Evolutionary conservation across 2,797 vertebrate species (phyloP).

Genomic region (Ceryle rudis): DNA sequence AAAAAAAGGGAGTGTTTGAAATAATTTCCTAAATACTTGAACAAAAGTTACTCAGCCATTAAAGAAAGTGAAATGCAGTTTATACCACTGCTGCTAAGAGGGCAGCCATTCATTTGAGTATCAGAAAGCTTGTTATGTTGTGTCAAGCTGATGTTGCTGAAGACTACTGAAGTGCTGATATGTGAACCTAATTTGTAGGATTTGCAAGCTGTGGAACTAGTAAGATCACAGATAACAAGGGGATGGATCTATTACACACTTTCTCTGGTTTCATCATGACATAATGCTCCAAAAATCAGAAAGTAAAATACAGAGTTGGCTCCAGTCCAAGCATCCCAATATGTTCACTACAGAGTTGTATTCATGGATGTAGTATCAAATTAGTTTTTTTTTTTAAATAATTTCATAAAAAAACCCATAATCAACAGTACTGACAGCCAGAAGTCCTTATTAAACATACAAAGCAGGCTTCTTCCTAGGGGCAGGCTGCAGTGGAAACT

Average conservation of each 20-base stretch:
- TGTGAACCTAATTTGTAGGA: constrained; percentile 72
- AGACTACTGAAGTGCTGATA: constrained; percentile 71
- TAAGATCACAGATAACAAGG: constrained; percentile 73
- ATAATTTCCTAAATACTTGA: neutral
- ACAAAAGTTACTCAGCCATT: neutral
- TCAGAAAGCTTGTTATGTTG: constrained; percentile 61
- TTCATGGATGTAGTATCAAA: neutral
- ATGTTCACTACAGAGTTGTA: constrained; percentile 13
- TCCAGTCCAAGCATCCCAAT: constrained; percentile 43
- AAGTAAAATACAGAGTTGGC: constrained; percentile 66
- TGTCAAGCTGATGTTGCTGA: constrained; percentile 57
- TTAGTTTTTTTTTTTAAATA: neutral
- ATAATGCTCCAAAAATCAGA: constrained; percentile 66
- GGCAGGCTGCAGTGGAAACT: neutral
- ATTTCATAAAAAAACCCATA: neutral
- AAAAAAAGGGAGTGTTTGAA: neutral
- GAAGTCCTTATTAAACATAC: neutral
- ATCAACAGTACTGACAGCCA: neutral
- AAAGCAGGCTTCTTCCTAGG: neutral
- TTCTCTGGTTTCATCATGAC: constrained; percentile 70
- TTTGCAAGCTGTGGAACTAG: constrained; percentile 73
- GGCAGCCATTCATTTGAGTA: constrained; percentile 2
- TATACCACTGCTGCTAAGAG: neutral
- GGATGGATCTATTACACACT: constrained; percentile 65
- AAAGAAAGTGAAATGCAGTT: neutral